A percentile compares a stretch with the other conserved stretches of the same genome.
Conservation (phyloP, 2,797 vertebrate species). For the Sphaeramia orbicularis region DNA sequence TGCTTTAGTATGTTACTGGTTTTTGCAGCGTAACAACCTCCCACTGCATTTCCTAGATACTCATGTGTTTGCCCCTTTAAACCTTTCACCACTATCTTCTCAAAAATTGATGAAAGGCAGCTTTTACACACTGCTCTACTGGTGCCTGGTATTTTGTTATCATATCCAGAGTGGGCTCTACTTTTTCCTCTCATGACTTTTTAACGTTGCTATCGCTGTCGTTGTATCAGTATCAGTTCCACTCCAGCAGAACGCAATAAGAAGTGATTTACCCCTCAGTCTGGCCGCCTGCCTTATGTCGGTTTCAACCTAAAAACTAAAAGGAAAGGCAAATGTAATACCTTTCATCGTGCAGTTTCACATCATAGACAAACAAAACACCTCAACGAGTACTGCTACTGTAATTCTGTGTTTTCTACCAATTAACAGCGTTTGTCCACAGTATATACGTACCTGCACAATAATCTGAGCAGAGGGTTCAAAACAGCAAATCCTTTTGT, state of each 20-base stretch:
- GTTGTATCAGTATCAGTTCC: background rate
- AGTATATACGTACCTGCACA: too few species aligned
- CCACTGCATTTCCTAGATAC: background rate
- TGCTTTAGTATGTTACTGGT: background rate
- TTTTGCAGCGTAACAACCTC: background rate
- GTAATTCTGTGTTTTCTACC: too few species aligned
- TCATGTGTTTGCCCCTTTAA: background rate
- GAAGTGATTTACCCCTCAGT: background rate
- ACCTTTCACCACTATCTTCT: background rate
- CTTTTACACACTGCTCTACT: background rate
- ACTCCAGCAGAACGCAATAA: background rate
- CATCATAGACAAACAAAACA: too few species aligned
- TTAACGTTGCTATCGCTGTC: slow-evolving; percentile 6
- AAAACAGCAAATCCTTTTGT: slow-evolving; percentile 1
- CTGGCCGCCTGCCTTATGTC: background rate
- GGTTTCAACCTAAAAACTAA: too few species aligned
- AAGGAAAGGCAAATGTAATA: too few species aligned
- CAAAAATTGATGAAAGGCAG: slow-evolving; percentile 21
- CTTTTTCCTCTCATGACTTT: slow-evolving; percentile 23
- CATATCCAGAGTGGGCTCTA: background rate
- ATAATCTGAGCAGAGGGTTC: background rate
- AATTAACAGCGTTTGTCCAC: too few species aligned
- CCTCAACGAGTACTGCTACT: too few species aligned
- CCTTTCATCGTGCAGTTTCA: too few species aligned
- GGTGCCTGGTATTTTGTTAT: slow-evolving; percentile 8